Percentiles rank a stretch among this genome's conserved stretches.
Evolutionary conservation across 2,888 invertebrate species (phyloP).

Genomic region (Microdon myrmicae): DNA sequence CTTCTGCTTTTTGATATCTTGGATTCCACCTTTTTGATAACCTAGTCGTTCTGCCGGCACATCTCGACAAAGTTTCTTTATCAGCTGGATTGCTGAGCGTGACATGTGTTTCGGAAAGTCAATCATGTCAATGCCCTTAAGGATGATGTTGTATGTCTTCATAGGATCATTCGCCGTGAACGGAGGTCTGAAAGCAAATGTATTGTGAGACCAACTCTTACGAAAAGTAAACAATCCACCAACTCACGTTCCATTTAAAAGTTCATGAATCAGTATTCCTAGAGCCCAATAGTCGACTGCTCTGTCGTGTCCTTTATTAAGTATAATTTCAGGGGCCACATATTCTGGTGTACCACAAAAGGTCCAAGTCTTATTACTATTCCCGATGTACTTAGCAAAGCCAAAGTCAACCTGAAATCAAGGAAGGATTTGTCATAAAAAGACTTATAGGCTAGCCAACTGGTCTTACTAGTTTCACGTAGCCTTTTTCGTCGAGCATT

Average conservation of each 20-base stretch:
- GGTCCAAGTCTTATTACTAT: constrained; percentile 89
- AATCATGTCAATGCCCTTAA: constrained; percentile 90
- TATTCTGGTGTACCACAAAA: constrained; percentile 97
- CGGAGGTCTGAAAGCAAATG: constrained; percentile 77
- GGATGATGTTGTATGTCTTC: constrained; percentile 93
- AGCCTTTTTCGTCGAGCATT: constrained; percentile 84
- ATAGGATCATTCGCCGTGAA: constrained; percentile 92
- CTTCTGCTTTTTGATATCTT: constrained; percentile 87
- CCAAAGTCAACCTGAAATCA: constrained; percentile 84
- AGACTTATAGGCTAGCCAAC: neutral
- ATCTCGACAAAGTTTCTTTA: constrained; percentile 86
- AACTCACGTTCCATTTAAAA: constrained; percentile 83
- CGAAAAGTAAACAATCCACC: neutral
- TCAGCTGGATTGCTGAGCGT: constrained; percentile 82
- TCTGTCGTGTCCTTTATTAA: constrained; percentile 80
- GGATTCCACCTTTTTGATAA: constrained; percentile 87
- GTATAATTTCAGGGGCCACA: constrained; percentile 89
- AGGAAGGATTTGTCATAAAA: neutral
- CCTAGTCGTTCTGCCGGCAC: constrained; percentile 90
- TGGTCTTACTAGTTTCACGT: constrained; percentile 82
- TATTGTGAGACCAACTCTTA: neutral
- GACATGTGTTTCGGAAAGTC: constrained; percentile 84
- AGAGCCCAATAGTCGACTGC: constrained; percentile 96
- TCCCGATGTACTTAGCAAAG: constrained; percentile 86
- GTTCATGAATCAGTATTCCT: constrained; percentile 87